Base-by-base conservation (phyloP, 2,888 invertebrate species). In the Meiosimyza decipiens region DNA sequence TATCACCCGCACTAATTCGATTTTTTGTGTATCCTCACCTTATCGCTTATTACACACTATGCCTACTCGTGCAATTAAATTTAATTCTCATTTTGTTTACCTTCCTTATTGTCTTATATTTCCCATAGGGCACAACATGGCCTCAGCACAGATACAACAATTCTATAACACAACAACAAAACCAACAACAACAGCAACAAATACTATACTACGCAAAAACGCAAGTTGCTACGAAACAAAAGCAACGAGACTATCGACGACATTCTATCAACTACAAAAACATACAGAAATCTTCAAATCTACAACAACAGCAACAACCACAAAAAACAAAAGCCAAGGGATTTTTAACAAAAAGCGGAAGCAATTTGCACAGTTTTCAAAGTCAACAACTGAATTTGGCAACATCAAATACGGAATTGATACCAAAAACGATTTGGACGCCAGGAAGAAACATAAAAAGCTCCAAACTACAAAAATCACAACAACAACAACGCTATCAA, bases 121-220 rank as follows among this genome's bases (percentile, higher is more conserved):
- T 73, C 63, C 64, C 83, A 64, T 70, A 87, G 87, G 87, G 87
- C 86, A 85, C 86, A 87, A 87, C 85, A 87, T 87, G 87, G 87
- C 87, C 86, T 86, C 86, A 86, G 84, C 86, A 87, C 84, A 85
- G 84, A 83, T 86, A 82, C 84, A 82, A 80, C 86, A 85, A 84
- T 83, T 84, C 84, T 82, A 85, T 83, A 81, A 81, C 79, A 86
- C 82, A 80, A 81, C 83, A 81, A 78, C 80, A 77, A 75, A 78
- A 78, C 74, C 79, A 76, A 78, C 81, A 79, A 77, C 68, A 74
- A 73, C 79, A 75, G 82, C 82, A 83, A 79, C 79, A 80, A 75
- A 78, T 67, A 79, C 57, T 73, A 28, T 64, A 55, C 64, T 59
- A 57, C 16, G 13, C 50, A 59, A 59, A 50, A 68, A 57, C 18